Base-by-base conservation (phyloP, 2,797 vertebrate genomes). In the Pangasius mekongensis region DNA sequence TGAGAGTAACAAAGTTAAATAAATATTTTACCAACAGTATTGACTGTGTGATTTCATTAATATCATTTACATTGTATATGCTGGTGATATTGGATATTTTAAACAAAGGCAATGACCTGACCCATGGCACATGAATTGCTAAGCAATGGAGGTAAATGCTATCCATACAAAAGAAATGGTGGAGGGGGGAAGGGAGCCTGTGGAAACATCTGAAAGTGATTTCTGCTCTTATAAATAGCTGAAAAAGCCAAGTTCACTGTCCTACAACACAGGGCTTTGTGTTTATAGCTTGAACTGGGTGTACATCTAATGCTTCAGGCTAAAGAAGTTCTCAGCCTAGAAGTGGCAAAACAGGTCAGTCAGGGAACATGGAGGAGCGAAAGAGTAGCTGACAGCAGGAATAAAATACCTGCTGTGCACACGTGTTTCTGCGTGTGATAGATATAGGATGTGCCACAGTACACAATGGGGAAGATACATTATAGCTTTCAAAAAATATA, bases 321-420 rank as follows among this genome's bases (percentile, higher is more conserved):
- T 77, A 84, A 89, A 90, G 89, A 88, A 89, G 85, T 85, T 92
- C 30, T 91, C 84, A 76, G 83, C 73, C 91, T 91, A 90, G 62
- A 92, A 94, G 94, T 93, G 91, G 93, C 89, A 91, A 92, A 95
- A 95, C 95, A 95, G 93, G 95, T 95, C 93, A 94, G 92, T 94
- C 94, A 88, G 93, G 94, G 94, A 93, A 93, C 67, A 11, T 87
- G 52, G 81, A 89, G 90, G 93, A 30, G 14, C 91, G 92, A 95
- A 95, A 95, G 92, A 77, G 30, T 92, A 94, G 90, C 93, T 93
- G 93, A 86, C 91, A 87, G 81, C 87, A 64, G 71, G 60, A 89
- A 95, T 93, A 94, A 94, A 91, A 88, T 91, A 52, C 60, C 91
- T 76, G 94, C 91, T 94, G 95, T 94, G 93, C 88, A 94, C 92